Evolutionary conservation across 2,113 vertebrate species (phyloP).

Genomic region (Megaleporinus macrocephalus): DNA sequence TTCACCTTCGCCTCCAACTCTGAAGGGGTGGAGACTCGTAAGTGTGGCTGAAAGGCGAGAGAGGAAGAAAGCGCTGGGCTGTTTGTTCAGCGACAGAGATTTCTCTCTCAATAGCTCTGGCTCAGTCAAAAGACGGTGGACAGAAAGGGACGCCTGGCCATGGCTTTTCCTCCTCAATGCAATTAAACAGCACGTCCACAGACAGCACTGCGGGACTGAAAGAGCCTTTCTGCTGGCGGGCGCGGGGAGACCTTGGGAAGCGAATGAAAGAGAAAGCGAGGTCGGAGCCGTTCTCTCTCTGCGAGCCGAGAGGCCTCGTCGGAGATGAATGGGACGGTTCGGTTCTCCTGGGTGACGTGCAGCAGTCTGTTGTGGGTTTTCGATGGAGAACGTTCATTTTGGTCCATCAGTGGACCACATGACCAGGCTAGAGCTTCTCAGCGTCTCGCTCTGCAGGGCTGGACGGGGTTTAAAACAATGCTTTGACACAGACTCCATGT

Average conservation of each 20-base stretch:
- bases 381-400: neutral
- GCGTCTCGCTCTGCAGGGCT: neutral
- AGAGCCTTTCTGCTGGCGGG: conserved; percentile 40
- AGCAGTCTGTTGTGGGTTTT: conserved; percentile 48
- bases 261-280: conserved; percentile 48
- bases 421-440: neutral
- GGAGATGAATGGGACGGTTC: conserved; percentile 39
- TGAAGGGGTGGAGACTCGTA: conserved; percentile 54
- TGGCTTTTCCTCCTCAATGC: conserved; percentile 46
- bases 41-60: conserved; percentile 61
- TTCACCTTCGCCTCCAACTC: conserved; percentile 54
- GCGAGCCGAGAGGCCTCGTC: conserved; percentile 5
- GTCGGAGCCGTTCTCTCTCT: conserved; percentile 36
- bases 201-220: conserved; percentile 46
- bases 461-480: neutral
- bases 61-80: conserved; percentile 38
- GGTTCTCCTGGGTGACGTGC: conserved; percentile 26
- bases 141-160: conserved; percentile 64
- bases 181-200: conserved; percentile 25
- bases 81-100: conserved; percentile 60
- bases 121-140: conserved; percentile 8
- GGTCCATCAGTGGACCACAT: neutral
- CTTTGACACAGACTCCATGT: too few species aligned
- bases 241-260: conserved; percentile 45
- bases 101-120: conserved; percentile 48